Conservation (phyloP, 2,888 invertebrate species). For the Aradus depressus region DNA sequence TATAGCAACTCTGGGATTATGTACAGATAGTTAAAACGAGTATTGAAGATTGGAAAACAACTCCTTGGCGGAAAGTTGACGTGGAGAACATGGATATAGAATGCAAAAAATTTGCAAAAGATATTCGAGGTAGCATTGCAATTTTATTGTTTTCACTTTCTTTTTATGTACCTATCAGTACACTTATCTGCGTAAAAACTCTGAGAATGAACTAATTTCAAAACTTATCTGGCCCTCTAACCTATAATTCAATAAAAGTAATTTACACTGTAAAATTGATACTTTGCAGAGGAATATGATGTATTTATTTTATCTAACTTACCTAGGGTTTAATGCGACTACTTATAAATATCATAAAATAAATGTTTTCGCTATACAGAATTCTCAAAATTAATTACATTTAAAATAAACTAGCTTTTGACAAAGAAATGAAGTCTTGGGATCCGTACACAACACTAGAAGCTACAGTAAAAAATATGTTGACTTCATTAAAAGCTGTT, state of each 20-base stretch:
- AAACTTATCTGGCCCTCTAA: neutral
- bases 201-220: too few relatives aligned
- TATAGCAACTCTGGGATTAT: slow-evolving; percentile 90
- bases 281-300: too few relatives aligned
- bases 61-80: slow-evolving; percentile 92
- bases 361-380: too few relatives aligned
- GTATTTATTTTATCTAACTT: too few relatives aligned
- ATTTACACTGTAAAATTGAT: neutral
- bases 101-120: slow-evolving; percentile 94
- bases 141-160: neutral
- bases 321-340: too few relatives aligned
- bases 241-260: neutral
- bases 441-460: slow-evolving; percentile 81
- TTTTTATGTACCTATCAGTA: neutral
- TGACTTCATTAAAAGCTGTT: slow-evolving; percentile 87
- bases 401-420: slow-evolving; percentile 61
- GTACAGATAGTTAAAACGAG: slow-evolving; percentile 78
- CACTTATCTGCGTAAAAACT: too few relatives aligned
- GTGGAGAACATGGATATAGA: slow-evolving; percentile 98
- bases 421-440: slow-evolving; percentile 95
- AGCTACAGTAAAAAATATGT: slow-evolving; percentile 88
- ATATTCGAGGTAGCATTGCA: slow-evolving; percentile 51
- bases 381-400: too few relatives aligned
- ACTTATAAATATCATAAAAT: too few relatives aligned
- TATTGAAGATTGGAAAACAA: slow-evolving; percentile 94